These are phyloP conservation scores for Geothlypis trichas DNA, from an alignment of 2,113 vertebrate species.

Conservation along the genomic window DNA sequence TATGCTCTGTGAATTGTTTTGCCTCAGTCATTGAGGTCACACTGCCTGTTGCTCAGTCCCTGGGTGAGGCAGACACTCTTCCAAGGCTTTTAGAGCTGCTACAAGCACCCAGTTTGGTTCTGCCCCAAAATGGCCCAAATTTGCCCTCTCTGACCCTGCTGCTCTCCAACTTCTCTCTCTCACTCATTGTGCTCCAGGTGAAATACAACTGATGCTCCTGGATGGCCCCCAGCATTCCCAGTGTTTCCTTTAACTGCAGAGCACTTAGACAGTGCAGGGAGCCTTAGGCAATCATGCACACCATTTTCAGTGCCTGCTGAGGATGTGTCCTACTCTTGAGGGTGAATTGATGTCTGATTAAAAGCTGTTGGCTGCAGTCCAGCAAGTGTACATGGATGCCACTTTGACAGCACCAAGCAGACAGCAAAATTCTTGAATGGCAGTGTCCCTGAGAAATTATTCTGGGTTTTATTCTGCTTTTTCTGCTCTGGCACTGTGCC, in stretches of 20 bases:
- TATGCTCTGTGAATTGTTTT: neutral
- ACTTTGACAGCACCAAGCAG: conserved; percentile 10
- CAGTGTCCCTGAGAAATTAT: neutral
- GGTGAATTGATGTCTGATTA: conserved; percentile 16
- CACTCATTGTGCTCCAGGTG: neutral
- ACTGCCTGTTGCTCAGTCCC: neutral
- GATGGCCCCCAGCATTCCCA: neutral
- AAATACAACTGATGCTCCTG: neutral
- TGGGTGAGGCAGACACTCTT: rapidly evolving
- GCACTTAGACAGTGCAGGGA: neutral
- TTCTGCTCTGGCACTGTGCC: neutral
- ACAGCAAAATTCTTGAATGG: neutral
- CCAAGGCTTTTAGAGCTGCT: neutral
- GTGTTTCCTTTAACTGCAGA: neutral
- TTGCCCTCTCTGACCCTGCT: neutral
- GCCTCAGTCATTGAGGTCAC: neutral
- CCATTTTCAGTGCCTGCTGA: neutral
- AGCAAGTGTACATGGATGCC: neutral
- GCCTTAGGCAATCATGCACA: neutral
- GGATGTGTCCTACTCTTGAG: neutral
- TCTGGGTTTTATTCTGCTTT: neutral
- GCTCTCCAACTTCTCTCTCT: neutral
- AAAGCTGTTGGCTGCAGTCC: conserved; percentile 20
- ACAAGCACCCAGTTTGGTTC: neutral
- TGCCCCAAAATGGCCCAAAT: neutral